Percentiles rank a stretch among this genome's conserved stretches.
phyloP scores from a whole-genome alignment of 2,888 invertebrate genomes.

The Dexiosoma caninum region DNA sequence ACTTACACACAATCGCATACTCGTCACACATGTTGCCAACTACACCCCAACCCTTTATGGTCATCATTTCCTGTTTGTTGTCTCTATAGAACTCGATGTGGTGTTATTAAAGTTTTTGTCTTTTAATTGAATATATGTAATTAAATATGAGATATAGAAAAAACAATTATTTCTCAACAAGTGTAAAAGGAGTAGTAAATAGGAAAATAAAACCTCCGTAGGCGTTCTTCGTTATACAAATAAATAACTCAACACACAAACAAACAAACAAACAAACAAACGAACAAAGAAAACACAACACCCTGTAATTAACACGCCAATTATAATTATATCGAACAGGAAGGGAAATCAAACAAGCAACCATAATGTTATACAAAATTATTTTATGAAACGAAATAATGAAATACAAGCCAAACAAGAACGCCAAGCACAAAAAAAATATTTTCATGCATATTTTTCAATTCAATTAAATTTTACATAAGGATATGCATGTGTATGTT shows the following conservation, averaged over 20 bases:
- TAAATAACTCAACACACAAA: not conserved
- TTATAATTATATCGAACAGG: conserved; percentile 4
- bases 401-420: not conserved
- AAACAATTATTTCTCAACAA: too few relatives aligned
- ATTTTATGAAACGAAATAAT: not conserved
- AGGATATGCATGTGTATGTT: not conserved
- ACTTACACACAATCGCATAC: not conserved
- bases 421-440: not conserved
- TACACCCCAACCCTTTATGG: not conserved
- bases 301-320: conserved; percentile 14
- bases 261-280: not conserved
- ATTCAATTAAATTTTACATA: conserved; percentile 22
- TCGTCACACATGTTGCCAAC: not conserved
- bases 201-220: not conserved
- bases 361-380: not conserved
- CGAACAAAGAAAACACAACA: not conserved
- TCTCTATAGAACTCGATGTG: too few relatives aligned
- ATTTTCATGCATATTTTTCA: not conserved
- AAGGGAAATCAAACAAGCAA: not conserved
- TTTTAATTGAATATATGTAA: conserved; percentile 2
- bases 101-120: not conserved
- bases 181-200: not conserved
- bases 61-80: not conserved
- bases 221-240: not conserved
- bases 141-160: not conserved